Percentiles rank a stretch among this genome's conserved stretches.
Conservation (phyloP, 2,797 vertebrate genomes). For the Alcedo quadribrachys region DNA sequence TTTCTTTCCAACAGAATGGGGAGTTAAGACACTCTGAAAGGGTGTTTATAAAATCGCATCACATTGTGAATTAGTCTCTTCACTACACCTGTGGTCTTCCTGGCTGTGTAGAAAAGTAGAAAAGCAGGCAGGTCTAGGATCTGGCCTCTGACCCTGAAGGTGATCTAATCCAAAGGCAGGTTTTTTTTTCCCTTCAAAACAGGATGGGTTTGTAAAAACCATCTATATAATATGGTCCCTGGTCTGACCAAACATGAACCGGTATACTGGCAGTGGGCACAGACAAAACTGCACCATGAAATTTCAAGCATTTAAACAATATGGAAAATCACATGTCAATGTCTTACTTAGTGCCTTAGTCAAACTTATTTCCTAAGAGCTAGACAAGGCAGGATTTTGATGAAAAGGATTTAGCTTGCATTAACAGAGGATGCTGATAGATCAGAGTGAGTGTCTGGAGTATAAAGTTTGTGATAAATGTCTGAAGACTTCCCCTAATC, state of each 20-base stretch:
- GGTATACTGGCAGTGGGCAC: background rate
- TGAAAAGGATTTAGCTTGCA: constrained; percentile 5
- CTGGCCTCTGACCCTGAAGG: background rate
- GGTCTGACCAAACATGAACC: background rate
- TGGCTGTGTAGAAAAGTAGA: background rate
- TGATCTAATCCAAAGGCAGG: too few relatives aligned
- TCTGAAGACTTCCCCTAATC: constrained; percentile 29
- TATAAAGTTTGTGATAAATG: background rate
- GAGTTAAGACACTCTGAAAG: background rate
- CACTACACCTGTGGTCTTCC: background rate
- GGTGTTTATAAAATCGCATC: background rate
- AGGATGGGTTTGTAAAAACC: background rate
- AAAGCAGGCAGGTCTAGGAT: background rate
- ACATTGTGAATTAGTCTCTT: background rate
- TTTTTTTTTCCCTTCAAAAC: background rate
- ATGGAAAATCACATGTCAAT: background rate
- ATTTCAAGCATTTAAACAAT: background rate
- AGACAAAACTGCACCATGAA: background rate
- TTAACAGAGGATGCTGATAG: background rate
- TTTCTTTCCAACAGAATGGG: background rate
- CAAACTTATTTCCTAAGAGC: background rate
- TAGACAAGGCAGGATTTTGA: background rate
- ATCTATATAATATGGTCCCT: background rate
- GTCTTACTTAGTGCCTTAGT: background rate
- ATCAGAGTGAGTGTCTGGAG: background rate